These are phyloP conservation scores for Eulemur coronatus DNA, from an alignment of 2,797 vertebrate species.

Conservation along the genomic window DNA sequence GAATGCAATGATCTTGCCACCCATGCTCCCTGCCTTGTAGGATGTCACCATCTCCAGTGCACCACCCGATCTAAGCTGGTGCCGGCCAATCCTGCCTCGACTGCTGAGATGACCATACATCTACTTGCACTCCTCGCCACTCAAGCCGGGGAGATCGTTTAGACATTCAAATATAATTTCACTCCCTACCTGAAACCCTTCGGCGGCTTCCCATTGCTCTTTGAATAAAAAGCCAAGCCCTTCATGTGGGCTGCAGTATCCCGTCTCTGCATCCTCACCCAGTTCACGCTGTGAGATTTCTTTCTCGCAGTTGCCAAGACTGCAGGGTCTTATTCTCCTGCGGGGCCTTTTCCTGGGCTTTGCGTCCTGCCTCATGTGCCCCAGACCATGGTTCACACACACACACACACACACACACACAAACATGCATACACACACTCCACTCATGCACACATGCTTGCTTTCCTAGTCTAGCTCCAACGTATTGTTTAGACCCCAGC, in stretches of 20 bases:
- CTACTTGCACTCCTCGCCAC: accelerated
- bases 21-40: neutral
- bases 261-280: neutral
- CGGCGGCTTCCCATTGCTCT: neutral
- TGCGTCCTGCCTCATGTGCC: neutral
- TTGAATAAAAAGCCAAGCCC: neutral
- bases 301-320: neutral
- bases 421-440: too few species aligned
- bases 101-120: neutral
- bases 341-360: neutral
- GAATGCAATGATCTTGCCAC: neutral
- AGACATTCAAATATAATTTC: neutral
- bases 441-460: too few species aligned
- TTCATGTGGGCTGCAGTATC: accelerated
- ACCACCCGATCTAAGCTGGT: neutral
- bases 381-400: too few species aligned
- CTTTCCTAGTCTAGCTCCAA: neutral
- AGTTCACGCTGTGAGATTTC: neutral
- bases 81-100: neutral
- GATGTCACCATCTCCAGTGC: too few species aligned
- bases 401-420: neutral
- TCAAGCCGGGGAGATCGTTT: neutral
- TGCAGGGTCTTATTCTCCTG: too few species aligned
- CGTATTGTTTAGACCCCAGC: neutral
- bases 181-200: neutral